phyloP scores from a whole-genome alignment of 2,113 vertebrate genomes.

The Cyprinus carpio region DNA sequence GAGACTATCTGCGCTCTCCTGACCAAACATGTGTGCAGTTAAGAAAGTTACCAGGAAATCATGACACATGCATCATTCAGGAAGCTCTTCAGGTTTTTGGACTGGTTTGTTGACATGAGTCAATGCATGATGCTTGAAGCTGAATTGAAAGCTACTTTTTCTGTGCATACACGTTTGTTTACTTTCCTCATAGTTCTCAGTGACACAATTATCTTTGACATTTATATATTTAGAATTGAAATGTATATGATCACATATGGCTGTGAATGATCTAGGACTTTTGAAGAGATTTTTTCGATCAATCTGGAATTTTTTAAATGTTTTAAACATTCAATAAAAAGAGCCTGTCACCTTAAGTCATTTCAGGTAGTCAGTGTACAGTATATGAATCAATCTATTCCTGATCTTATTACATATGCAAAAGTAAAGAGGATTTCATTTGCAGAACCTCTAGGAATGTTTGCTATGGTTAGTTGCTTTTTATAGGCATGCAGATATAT shows the following conservation, averaged over 20 bases:
- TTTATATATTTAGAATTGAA: neutral
- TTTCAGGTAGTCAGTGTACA: neutral
- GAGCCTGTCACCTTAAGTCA: neutral
- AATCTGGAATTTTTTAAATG: neutral
- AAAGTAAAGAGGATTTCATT: neutral
- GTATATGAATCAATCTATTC: neutral
- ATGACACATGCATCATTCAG: neutral
- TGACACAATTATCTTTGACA: neutral
- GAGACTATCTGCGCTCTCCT: conserved; percentile 67
- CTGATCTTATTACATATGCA: neutral
- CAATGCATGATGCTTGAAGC: neutral
- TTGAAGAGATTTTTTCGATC: neutral
- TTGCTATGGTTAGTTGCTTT: neutral
- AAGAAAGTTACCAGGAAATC: neutral
- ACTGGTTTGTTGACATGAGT: neutral
- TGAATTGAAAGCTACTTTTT: neutral
- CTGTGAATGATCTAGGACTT: neutral
- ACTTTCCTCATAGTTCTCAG: neutral
- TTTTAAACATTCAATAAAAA: neutral
- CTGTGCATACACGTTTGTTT: neutral
- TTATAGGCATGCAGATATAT: too few relatives aligned
- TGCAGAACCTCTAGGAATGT: neutral
- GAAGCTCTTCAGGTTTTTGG: neutral
- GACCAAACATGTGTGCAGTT: conserved; percentile 58
- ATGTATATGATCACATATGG: neutral